Base-by-base conservation (phyloP, 2,888 invertebrate genomes). In the Nomada fucata region DNA sequence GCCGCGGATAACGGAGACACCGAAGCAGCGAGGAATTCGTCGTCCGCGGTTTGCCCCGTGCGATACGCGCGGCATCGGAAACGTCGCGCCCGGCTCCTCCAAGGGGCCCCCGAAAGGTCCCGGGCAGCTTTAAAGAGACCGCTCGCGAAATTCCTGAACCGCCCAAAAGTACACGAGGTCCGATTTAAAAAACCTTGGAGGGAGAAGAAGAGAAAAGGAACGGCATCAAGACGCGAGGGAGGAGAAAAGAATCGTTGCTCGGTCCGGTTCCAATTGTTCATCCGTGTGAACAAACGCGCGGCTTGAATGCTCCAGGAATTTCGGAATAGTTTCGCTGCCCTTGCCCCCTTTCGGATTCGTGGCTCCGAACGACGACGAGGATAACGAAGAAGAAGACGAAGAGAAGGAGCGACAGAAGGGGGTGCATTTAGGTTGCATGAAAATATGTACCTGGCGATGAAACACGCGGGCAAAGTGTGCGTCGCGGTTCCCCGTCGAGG, bases 341-440 rank as follows among this genome's bases (percentile, higher is more conserved):
- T 53, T 23, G 64, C 29, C 36, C 55, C 47, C 63, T 53, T 72
- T 63, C 13, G n/a, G 69, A 57, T 36, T 42, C 71, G 61, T 29
- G 42, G 60, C 5, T 18, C 60, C 9, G 18, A 15, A 29, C 26
- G 59, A 20, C 23, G 59, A 60, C 13, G 36, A 44, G 10, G 60
- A 61, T 20, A 42, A 36, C 15, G 60, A 18, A 15, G n/a, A 36
- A 55, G 53, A 55, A 68, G 68, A 50, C 9, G 65, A 52, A 29
- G 52, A 29, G 52, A 29, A 71, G 75, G 68, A 76, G 52, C 55
- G 67, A 42, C 76, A 65, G 64, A 67, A 82, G 78, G 77, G 83
- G 85, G 85, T 85, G 85, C 82, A 82, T 85, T 85, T 80, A 78
- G 75, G 82, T 64, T 73, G 83, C 47, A 53, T 55, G 72, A 77